Base-by-base conservation (phyloP, 2,888 invertebrate genomes). In the Aethes cnicana region DNA sequence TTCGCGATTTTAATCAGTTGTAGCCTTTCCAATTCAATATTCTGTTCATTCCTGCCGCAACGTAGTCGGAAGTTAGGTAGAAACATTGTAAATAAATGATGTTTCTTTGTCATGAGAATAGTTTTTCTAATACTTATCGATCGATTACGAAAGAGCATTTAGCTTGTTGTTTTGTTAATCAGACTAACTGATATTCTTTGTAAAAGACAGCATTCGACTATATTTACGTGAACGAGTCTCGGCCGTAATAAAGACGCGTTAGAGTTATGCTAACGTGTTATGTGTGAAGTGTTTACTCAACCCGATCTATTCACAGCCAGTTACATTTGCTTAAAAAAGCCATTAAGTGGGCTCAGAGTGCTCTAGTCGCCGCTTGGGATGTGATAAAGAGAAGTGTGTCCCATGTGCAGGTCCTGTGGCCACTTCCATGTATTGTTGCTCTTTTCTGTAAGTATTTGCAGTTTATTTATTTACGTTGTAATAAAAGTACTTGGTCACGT, bases 391-490 rank as follows among this genome's bases (percentile, higher is more conserved):
- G 62, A 65, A 58, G 62, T 63, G 62, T 66, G 67, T 68, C 66
- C 5, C 61, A 62, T 64, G 66, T 62, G 60, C 63, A 60, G 73
- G 70, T 66, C 72, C 72, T 66, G 69, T 74, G 66, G 66, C 66
- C 69, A 79, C 82, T 81, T 87, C 89, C 84, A 90, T 90, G 90
- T 90, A 90, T 86, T 90, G 90, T 89, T 90, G 90, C 73, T 90
- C 90, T 57, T 86, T 90, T 68, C 86, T 90, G 90, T 90, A 70
- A 90, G 90, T 90, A 72, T 63, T 58, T 54, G 25, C 26, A 39
- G 37, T 49, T 58, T 44, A 44, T 50, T 44, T 52, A 50, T 43
- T 49, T 37, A 50, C 44, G 14, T 44, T 39, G 28, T 14, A 23
- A 23, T 28, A 28, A 18, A 18, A 37, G 36, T 44, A 37, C 30